Base-by-base conservation (phyloP, 2,888 invertebrate genomes). In the Julus scanicus region DNA sequence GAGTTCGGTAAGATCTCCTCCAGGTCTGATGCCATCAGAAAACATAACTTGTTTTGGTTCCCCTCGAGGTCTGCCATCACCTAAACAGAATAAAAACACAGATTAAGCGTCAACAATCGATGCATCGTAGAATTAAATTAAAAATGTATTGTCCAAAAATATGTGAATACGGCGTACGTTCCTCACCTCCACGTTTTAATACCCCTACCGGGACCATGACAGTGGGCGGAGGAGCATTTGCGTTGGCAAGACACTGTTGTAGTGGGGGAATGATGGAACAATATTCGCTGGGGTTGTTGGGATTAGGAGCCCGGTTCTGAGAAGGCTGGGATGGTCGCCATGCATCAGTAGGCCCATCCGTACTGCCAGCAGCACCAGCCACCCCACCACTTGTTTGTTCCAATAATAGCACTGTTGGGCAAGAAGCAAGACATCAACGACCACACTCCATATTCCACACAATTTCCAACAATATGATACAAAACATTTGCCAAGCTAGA, bases 121-220 rank as follows among this genome's bases (percentile, higher is more conserved):
- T 85, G n/a, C 11, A 29, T 20, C 71, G 11, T 11, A 71, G 29
- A 9, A 11, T 29, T 13, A 84, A 84, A 9, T 48, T n/a, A 1
- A 39, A 40, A 40, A 29, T n/a, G 20, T 20, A 40, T n/a, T 84
- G 40, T 84, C 84, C 20, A 84, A 84, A 84, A 85, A 48, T 85
- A n/a, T 44, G 5, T 40, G n/a, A 85, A 85, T 20, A 40, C 40
- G 6, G 85, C 20, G 71, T 71, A 71, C 71, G 71, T 37, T 57
- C 80, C 91, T 92, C 92, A 93, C 95, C 95, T 92, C 95, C 94
- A 90, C 95, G 92, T 91, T 96, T 96, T 2, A 97, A 93, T 49
- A 96, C 96, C 3, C 96, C 96, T n/a, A 95, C 95, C 11, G 96
- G 96, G 71, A 96, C 96, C 94, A 96, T 95, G n/a, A 96, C 96